Conservation (phyloP, 2,797 vertebrate species). For the Myioborus miniatus region DNA sequence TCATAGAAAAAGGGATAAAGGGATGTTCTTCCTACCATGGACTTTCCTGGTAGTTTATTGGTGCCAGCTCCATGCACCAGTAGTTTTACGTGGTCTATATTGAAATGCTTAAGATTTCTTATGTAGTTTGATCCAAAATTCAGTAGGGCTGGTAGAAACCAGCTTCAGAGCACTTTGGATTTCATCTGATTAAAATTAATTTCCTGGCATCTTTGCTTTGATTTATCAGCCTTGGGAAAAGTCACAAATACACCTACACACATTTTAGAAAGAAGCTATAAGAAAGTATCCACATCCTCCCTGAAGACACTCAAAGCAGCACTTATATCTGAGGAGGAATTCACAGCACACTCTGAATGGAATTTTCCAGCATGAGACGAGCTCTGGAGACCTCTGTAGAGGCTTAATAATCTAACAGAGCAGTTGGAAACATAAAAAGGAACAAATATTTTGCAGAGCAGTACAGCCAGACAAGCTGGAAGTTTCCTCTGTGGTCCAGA, state of each 20-base stretch:
- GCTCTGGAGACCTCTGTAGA: not conserved
- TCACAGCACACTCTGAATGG: not conserved
- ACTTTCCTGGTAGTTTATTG: not conserved
- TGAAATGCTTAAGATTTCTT: not conserved
- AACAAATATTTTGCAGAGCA: not conserved
- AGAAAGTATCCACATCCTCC: not conserved
- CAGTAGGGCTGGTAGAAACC: not conserved
- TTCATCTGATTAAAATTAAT: conserved; percentile 1
- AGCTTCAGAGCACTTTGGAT: not conserved
- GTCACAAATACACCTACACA: conserved; percentile 14
- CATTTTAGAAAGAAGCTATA: not conserved
- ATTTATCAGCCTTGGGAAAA: not conserved
- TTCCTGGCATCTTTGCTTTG: not conserved
- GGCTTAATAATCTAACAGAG: not conserved
- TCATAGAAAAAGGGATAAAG: not conserved
- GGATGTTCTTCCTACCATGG: not conserved
- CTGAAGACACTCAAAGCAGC: not conserved
- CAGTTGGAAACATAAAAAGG: not conserved
- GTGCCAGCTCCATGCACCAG: not conserved
- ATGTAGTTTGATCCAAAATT: not conserved
- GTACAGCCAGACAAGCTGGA: not conserved
- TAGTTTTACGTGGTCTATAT: not conserved
- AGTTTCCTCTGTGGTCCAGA: not conserved
- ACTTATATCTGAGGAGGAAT: not conserved
- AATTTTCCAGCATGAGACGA: not conserved